Evolutionary conservation across 2,797 vertebrate genomes (phyloP).

Genomic region (Helarctos malayanus): DNA sequence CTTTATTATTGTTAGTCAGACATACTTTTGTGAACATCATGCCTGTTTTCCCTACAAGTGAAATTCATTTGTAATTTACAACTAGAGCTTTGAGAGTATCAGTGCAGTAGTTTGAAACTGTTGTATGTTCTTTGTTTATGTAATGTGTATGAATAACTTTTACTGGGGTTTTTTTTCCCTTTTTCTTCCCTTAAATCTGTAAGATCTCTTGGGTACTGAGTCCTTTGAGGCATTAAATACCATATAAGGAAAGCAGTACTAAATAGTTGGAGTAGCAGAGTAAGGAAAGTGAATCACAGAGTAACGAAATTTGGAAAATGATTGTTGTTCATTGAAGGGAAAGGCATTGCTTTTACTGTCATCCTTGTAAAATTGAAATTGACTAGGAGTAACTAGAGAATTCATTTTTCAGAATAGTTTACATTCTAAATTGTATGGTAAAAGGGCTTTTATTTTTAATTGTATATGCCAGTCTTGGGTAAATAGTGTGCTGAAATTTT

Average conservation of each 20-base stretch:
- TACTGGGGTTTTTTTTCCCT: background rate
- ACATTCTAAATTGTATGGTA: background rate
- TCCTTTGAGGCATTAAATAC: constrained; percentile 60
- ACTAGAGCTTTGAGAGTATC: constrained; percentile 51
- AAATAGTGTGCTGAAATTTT: constrained; percentile 29
- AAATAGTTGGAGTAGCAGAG: constrained; percentile 43
- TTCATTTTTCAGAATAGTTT: constrained; percentile 43
- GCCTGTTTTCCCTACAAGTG: background rate
- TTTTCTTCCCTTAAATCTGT: background rate
- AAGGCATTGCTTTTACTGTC: background rate
- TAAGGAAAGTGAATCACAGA: constrained; percentile 56
- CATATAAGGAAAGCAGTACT: constrained; percentile 65
- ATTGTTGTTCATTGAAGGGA: background rate
- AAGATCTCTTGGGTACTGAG: constrained; percentile 48
- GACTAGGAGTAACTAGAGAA: constrained; percentile 11
- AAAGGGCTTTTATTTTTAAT: constrained; percentile 56
- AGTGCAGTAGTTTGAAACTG: constrained; percentile 51
- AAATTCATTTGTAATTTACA: constrained; percentile 59
- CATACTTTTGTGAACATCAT: constrained; percentile 1
- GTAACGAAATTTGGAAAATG: constrained; percentile 58
- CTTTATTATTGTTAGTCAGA: background rate
- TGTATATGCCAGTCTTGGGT: background rate
- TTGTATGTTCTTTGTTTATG: constrained; percentile 19
- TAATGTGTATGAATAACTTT: constrained; percentile 2
- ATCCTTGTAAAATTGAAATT: constrained; percentile 37